Percentiles rank a stretch among this genome's conserved stretches.
phyloP scores from a whole-genome alignment of 2,888 invertebrate species.

The Rotaria magnacalcarata region DNA sequence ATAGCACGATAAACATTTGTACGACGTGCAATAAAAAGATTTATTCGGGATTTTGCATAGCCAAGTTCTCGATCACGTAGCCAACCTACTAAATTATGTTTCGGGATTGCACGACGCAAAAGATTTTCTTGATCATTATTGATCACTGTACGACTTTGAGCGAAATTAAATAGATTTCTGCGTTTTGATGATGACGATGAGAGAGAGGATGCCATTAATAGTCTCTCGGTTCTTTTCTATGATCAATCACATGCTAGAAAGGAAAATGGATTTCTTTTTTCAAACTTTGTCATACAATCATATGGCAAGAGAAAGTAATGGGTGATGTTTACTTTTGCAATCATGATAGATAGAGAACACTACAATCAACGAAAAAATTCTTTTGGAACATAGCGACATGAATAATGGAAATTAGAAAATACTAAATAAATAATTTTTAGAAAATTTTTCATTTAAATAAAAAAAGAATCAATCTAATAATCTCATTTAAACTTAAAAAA shows the following conservation, averaged over 20 bases:
- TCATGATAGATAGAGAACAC: too few relatives aligned
- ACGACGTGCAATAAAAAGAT: neutral
- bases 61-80: conserved; percentile 8
- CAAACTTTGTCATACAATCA: conserved; percentile 15
- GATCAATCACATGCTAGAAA: neutral
- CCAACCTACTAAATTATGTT: neutral
- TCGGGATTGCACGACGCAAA: neutral
- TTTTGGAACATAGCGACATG: too few relatives aligned
- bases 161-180: neutral
- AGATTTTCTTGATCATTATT: neutral
- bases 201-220: neutral
- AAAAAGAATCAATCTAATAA: too few relatives aligned
- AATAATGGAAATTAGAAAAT: too few relatives aligned
- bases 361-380: too few relatives aligned
- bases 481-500: too few relatives aligned
- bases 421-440: too few relatives aligned
- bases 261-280: neutral
- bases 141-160: neutral
- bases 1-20: neutral
- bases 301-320: too few relatives aligned
- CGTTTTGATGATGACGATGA: neutral
- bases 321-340: too few relatives aligned
- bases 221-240: too few relatives aligned
- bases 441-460: too few relatives aligned
- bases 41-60: neutral